Base-by-base conservation (phyloP, 2,113 vertebrate genomes). In the Chloropsis hardwickii region DNA sequence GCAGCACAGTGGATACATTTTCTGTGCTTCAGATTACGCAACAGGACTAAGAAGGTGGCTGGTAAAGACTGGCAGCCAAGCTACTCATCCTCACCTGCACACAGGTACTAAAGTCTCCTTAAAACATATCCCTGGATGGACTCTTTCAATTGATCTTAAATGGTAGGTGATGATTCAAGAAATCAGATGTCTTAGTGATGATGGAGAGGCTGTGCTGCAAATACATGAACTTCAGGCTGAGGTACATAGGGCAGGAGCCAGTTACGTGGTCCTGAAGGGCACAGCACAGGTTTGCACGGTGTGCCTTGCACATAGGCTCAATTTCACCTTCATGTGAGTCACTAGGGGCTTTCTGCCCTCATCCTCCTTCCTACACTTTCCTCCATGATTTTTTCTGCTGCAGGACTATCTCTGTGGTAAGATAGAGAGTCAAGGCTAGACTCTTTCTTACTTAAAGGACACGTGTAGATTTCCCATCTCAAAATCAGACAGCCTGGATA, bases 261-360 rank as follows among this genome's bases (percentile, higher is more conserved):
- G n/a, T 31, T 72, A 39, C 31, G 25, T 35, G 33, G 51, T 39
- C 35, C 47, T 86, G 35, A 67, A 40, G 51, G 88, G 24, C 47
- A 78, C 0, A 2, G 8, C 28, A 90, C 25, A 57, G 13, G 17
- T 40, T 22, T 87, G 28, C 13, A 18, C 20, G 2, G 0, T 61
- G 62, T 39, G n/a, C 29, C 58, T 79, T 85, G 50, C 12, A 51
- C 35, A 12, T 5, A 62, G 37, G 13, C 19, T 83, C 42, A 66
- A 3, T 70, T 76, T 82, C 5, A 1, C 21, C 35, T 83, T 51
- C 69, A 3, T 5, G 3, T n/a, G n/a, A 72, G 11, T 82, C 85
- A 56, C 33, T 35, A 54, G 33, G 24, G 42, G 11, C 35, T 54
- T 86, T 14, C n/a, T 86, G 40, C 21, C 37, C 3, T 92, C 45